These are phyloP conservation scores for Mylabris phalerata DNA, from an alignment of 1,140 invertebrate species.

Conservation along the genomic window DNA sequence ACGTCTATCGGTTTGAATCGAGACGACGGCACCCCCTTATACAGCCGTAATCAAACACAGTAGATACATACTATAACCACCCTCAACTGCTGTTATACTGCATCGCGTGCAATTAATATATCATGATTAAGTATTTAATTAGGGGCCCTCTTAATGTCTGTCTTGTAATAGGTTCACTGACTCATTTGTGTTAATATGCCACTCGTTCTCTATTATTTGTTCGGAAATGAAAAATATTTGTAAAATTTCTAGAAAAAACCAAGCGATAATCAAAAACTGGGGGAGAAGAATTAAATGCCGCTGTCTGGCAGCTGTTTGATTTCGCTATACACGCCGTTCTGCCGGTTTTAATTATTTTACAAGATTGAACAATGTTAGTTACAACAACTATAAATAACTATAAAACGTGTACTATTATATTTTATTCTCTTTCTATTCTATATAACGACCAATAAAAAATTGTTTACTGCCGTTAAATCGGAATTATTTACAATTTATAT, in stretches of 20 bases:
- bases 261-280: no score
- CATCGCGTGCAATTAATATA: constrained; percentile 42
- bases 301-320: constrained; percentile 16
- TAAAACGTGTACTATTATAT: not conserved
- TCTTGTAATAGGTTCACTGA: constrained; percentile 36
- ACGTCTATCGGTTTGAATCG: no score
- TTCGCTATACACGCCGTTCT: no score
- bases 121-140: constrained; percentile 42
- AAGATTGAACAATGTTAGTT: not conserved
- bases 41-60: no score
- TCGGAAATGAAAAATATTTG: constrained; percentile 2
- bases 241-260: no score
- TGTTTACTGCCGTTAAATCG: constrained; percentile 10
- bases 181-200: constrained; percentile 19
- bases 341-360: constrained; percentile 1
- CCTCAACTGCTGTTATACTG: constrained; percentile 16
- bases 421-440: no score
- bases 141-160: constrained; percentile 23
- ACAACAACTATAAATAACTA: constrained; percentile 7
- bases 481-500: constrained; percentile 6
- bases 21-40: no score
- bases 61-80: no score
- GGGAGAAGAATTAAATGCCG: no score
- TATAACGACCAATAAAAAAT: not conserved
- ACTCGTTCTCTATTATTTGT: constrained; percentile 19